phyloP scores from a whole-genome alignment of 2,888 invertebrate genomes.

The Pherbina coryleti region DNA sequence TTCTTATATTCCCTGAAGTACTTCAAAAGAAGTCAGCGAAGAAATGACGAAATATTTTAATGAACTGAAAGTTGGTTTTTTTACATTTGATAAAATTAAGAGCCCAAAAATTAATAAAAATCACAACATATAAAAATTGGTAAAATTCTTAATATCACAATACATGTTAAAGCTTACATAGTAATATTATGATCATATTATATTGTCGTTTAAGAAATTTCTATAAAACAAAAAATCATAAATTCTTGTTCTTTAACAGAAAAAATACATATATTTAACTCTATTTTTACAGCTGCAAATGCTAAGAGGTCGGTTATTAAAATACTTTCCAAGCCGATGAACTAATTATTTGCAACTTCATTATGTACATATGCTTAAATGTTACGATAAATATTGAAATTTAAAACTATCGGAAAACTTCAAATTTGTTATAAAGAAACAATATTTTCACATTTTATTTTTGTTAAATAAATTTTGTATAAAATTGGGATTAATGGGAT shows the following conservation, averaged over 20 bases:
- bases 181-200: too few relatives aligned
- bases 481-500: neutral
- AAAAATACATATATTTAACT: conserved; percentile 26
- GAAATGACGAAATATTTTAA: too few relatives aligned
- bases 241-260: neutral
- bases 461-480: conserved; percentile 9
- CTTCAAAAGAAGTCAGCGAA: too few relatives aligned
- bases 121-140: neutral
- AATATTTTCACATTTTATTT: neutral
- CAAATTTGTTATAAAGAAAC: conserved; percentile 10
- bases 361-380: conserved; percentile 18
- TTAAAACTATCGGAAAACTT: neutral
- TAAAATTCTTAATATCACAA: too few relatives aligned
- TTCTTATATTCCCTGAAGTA: too few relatives aligned
- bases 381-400: neutral
- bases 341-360: conserved; percentile 24
- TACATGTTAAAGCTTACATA: too few relatives aligned
- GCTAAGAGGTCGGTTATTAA: conserved; percentile 50
- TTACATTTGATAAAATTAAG: neutral
- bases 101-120: neutral
- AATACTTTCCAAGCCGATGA: conserved; percentile 48
- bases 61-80: too few relatives aligned
- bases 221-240: neutral
- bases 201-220: too few relatives aligned
- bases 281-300: conserved; percentile 50